Percentiles rank a stretch among this genome's conserved stretches.
Evolutionary conservation across 2,888 invertebrate genomes (phyloP).

Genomic region (Laspeyria flexula): DNA sequence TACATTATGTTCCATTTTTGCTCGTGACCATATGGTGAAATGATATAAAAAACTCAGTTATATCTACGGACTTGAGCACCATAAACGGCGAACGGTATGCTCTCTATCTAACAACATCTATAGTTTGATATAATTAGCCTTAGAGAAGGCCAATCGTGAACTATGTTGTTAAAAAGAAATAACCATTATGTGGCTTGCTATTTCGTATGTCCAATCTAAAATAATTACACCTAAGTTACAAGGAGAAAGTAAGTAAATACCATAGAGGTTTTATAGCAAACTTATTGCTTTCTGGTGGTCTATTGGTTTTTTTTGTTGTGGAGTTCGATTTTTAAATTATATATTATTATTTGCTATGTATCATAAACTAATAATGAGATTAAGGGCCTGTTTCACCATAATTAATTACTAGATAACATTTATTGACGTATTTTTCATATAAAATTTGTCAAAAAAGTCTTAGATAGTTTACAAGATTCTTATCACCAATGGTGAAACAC

Average conservation of each 20-base stretch:
- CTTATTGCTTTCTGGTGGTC: background rate
- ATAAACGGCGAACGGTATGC: constrained; percentile 4
- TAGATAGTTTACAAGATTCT: no score
- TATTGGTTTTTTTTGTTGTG: constrained; percentile 1
- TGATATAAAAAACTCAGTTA: background rate
- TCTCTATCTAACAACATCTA: constrained; percentile 5
- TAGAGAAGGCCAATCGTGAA: constrained; percentile 24
- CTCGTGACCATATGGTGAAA: constrained; percentile 1
- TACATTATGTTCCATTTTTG: background rate
- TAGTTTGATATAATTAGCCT: constrained; percentile 15
- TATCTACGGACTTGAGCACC: background rate
- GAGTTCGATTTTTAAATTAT: background rate
- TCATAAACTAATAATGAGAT: no score
- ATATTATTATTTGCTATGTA: background rate
- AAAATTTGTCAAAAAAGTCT: no score
- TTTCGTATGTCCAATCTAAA: constrained; percentile 24
- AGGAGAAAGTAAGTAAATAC: constrained; percentile 14
- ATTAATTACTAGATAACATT: no score
- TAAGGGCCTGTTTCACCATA: no score
- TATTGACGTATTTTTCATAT: no score
- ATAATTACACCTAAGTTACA: constrained; percentile 25
- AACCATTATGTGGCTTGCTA: constrained; percentile 34
- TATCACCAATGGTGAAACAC: no score
- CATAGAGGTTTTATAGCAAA: background rate
- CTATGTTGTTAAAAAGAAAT: constrained; percentile 38